Conservation (phyloP, 2,888 invertebrate genomes). For the Leucoma salicis region DNA sequence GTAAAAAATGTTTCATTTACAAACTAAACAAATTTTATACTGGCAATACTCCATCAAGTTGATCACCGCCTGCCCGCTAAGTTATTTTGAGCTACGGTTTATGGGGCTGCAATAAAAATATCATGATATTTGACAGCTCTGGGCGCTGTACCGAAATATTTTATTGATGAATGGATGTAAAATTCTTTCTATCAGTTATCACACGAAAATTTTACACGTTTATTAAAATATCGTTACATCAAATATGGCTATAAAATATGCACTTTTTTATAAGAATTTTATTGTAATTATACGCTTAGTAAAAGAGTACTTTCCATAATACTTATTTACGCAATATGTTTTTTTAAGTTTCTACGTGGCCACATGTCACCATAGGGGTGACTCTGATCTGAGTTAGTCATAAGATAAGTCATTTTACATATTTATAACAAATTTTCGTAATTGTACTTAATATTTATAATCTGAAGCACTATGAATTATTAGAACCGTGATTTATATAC, state of each 20-base stretch:
- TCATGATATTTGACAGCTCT: constrained; percentile 37
- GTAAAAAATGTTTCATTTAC: constrained; percentile 3
- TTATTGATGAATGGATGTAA: constrained; percentile 34
- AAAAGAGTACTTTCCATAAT: too few relatives aligned
- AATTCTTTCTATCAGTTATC: constrained; percentile 30
- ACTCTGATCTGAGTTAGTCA: too few relatives aligned
- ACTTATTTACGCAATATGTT: too few relatives aligned
- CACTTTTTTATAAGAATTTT: background rate
- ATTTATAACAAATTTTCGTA: too few relatives aligned
- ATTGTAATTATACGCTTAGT: too few relatives aligned
- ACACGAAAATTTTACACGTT: constrained; percentile 22
- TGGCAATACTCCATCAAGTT: constrained; percentile 9
- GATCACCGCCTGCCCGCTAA: constrained; percentile 13
- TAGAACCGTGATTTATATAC: too few relatives aligned
- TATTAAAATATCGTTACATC: constrained; percentile 1
- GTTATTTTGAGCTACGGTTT: constrained; percentile 29
- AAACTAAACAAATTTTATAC: constrained; percentile 7
- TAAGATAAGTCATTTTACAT: too few relatives aligned
- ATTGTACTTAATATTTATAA: too few relatives aligned
- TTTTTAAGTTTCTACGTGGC: too few relatives aligned
- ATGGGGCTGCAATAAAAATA: constrained; percentile 36
- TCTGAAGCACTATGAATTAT: too few relatives aligned
- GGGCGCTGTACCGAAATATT: constrained; percentile 32
- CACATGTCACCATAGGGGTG: too few relatives aligned
- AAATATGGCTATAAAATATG: constrained; percentile 5